phyloP scores from a whole-genome alignment of 2,888 invertebrate genomes.

The Nycteola revayana region DNA sequence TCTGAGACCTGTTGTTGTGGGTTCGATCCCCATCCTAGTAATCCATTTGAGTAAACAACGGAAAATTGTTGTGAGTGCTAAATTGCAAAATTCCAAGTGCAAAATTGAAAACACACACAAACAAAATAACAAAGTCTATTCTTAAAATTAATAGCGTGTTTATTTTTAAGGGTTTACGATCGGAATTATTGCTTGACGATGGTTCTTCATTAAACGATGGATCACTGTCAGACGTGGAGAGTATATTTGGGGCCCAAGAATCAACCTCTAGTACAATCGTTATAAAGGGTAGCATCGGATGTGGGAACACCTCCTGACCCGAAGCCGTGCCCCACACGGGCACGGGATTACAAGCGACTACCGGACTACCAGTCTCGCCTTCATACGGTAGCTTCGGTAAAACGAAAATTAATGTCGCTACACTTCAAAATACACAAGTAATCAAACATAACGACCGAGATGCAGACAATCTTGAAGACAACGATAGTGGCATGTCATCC shows the following conservation, averaged over 20 bases:
- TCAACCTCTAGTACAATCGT: conserved; percentile 55
- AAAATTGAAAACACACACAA: too few species aligned
- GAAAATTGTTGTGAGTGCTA: too few species aligned
- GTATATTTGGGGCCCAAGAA: conserved; percentile 59
- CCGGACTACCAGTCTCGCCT: conserved; percentile 40
- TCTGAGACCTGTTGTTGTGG: too few species aligned
- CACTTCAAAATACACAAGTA: conserved; percentile 34
- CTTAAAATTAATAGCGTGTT: too few species aligned
- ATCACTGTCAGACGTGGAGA: conserved; percentile 61
- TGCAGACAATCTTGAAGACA: conserved; percentile 35
- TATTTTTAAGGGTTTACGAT: conserved; percentile 64
- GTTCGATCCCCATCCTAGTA: too few species aligned
- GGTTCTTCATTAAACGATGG: conserved; percentile 59
- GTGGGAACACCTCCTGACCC: conserved; percentile 68
- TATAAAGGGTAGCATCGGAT: conserved; percentile 60
- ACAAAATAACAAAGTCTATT: too few species aligned
- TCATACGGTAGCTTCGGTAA: conserved; percentile 69
- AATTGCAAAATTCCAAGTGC: too few species aligned
- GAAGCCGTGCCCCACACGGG: conserved; percentile 72
- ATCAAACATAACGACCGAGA: conserved; percentile 20
- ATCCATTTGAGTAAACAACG: too few species aligned
- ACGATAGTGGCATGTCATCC: conserved; percentile 75
- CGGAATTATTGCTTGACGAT: conserved; percentile 67
- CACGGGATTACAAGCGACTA: conserved; percentile 48
- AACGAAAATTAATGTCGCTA: conserved; percentile 45